Percentiles rank a stretch among this genome's conserved stretches.
These are phyloP conservation scores for Mimachlamys varia DNA, from an alignment of 2,888 invertebrate species.

Conservation along the genomic window DNA sequence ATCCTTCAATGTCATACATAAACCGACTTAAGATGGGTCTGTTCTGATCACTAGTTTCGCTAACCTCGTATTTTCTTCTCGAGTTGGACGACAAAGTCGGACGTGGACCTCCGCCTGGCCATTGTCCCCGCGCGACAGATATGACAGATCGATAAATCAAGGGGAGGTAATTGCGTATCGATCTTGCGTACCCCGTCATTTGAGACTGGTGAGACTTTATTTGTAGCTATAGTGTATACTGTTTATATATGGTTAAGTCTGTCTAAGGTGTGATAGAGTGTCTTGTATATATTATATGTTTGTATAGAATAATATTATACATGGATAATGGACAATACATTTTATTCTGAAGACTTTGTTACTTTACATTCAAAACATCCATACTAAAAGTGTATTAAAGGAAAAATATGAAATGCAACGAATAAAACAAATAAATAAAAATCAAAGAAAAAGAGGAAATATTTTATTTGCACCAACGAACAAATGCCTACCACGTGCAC, in stretches of 20 bases:
- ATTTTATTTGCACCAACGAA: too few species aligned
- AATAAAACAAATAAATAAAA: background rate
- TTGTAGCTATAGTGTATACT: background rate
- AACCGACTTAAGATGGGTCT: background rate
- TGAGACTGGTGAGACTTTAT: background rate
- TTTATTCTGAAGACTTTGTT: background rate
- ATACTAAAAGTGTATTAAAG: background rate
- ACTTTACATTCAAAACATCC: background rate
- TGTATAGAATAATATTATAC: background rate
- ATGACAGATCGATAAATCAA: slow-evolving; percentile 28
- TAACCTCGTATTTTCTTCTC: slow-evolving; percentile 34
- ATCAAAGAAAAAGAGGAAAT: background rate
- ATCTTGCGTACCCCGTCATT: slow-evolving; percentile 10
- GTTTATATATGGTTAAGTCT: slow-evolving; percentile 3
- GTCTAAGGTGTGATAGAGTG: background rate
- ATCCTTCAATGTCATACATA: slow-evolving; percentile 8
- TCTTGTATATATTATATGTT: slow-evolving; percentile 23
- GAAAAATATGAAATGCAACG: too few species aligned
- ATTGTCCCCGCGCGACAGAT: slow-evolving; percentile 14
- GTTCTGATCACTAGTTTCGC: background rate
- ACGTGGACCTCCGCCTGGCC: slow-evolving; percentile 22
- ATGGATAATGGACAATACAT: background rate
- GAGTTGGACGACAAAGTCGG: slow-evolving; percentile 10
- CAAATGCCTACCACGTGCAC: too few species aligned
- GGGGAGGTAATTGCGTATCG: slow-evolving; percentile 10